Percentiles rank a stretch among this genome's conserved stretches.
Conservation (phyloP, 2,888 invertebrate genomes). For the Troides aeacus region DNA sequence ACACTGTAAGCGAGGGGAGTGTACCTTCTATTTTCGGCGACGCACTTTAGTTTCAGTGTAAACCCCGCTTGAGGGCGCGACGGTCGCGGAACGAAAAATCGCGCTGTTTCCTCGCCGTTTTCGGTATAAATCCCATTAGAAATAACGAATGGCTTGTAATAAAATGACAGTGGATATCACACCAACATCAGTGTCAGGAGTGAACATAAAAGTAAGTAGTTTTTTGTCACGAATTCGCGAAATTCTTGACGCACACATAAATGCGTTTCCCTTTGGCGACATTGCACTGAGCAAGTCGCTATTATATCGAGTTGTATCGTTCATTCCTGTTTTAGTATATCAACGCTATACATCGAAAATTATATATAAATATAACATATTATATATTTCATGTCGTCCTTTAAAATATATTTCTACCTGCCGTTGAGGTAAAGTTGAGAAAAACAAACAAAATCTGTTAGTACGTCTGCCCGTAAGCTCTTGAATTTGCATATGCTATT, state of each 20-base stretch:
- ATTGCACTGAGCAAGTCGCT: background rate
- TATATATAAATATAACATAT: too few relatives aligned
- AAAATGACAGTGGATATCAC: slow-evolving; percentile 60
- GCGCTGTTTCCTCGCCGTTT: slow-evolving; percentile 10
- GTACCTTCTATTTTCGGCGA: slow-evolving; percentile 72
- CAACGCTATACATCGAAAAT: too few relatives aligned
- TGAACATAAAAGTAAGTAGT: slow-evolving; percentile 71
- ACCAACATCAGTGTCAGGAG: slow-evolving; percentile 61
- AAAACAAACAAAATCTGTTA: background rate
- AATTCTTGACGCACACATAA: too few relatives aligned
- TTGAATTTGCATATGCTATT: background rate
- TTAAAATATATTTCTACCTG: too few relatives aligned
- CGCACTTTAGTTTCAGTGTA: slow-evolving; percentile 71
- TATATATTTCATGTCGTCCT: too few relatives aligned
- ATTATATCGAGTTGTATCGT: background rate
- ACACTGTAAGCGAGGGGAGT: slow-evolving; percentile 55
- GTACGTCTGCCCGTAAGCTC: too few relatives aligned
- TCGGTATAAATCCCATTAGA: slow-evolving; percentile 18
- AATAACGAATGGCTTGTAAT: slow-evolving; percentile 11
- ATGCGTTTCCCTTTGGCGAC: slow-evolving; percentile 11
- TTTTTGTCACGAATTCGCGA: background rate
- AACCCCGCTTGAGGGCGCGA: slow-evolving; percentile 58
- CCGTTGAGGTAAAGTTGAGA: background rate
- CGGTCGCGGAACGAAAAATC: slow-evolving; percentile 46
- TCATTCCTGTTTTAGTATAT: background rate